phyloP scores from a whole-genome alignment of 2,113 vertebrate genomes.

The Gnathonemus longibarbis region DNA sequence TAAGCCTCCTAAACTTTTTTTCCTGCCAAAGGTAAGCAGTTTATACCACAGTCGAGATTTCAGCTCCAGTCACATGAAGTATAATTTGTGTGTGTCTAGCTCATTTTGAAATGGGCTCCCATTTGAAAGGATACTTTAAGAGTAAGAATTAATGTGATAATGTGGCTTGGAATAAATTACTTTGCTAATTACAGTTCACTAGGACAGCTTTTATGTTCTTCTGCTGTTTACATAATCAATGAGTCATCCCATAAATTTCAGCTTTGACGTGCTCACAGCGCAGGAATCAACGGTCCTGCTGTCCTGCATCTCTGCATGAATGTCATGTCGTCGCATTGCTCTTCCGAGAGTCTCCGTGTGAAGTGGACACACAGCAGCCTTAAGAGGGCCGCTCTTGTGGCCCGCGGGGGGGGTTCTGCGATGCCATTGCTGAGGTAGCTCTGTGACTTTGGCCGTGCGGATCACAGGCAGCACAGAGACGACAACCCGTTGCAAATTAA shows the following conservation, averaged over 20 bases:
- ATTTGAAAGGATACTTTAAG: slow-evolving; percentile 55
- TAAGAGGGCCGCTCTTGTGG: not conserved
- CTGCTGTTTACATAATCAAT: slow-evolving; percentile 55
- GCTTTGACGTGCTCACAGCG: not conserved
- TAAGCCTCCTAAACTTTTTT: slow-evolving; percentile 30
- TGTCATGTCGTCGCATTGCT: not conserved
- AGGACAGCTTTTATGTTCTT: slow-evolving; percentile 56
- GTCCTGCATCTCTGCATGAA: not conserved
- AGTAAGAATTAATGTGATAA: slow-evolving; percentile 53
- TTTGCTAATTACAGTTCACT: slow-evolving; percentile 62
- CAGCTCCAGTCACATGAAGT: slow-evolving; percentile 18
- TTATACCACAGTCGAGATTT: slow-evolving; percentile 34
- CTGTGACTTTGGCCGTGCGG: slow-evolving; percentile 39
- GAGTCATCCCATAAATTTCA: slow-evolving; percentile 50
- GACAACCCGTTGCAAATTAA: slow-evolving; percentile 54
- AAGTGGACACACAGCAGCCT: not conserved
- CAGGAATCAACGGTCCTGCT: not conserved
- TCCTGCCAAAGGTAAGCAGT: slow-evolving; percentile 31
- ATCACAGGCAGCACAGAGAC: slow-evolving; percentile 34
- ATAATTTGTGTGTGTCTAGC: slow-evolving; percentile 37
- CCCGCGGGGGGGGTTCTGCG: not conserved
- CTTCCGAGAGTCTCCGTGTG: not conserved
- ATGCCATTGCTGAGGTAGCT: not conserved
- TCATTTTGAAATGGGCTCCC: slow-evolving; percentile 44
- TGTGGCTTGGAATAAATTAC: slow-evolving; percentile 56